Base-by-base conservation (phyloP, 2,113 vertebrate genomes). In the Gymnorhina tibicen region DNA sequence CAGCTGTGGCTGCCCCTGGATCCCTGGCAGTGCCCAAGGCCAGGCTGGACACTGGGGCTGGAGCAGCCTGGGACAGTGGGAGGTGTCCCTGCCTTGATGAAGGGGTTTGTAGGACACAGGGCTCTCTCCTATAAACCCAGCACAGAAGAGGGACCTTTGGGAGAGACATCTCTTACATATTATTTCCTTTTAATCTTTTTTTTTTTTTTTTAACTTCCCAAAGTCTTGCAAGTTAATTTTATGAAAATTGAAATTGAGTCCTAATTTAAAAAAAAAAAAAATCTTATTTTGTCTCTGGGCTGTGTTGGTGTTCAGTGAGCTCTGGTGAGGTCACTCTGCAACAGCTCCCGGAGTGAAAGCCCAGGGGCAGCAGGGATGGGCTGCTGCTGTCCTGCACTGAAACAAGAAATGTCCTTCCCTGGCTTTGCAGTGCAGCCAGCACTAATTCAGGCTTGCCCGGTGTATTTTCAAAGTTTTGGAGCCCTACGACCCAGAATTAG, bases 311-410 rank as follows among this genome's bases (percentile, higher is more conserved):
- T 3, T 44, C 35, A n/a, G 1, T 9, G 72, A 32, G 58, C 37
- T 41, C 44, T 23, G 20, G 4, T 2, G 15, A 21, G 16, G 35
- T 49, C 42, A 1, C 21, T 28, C 23, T 39, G 4, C 35, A 28
- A 0, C 1, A 3, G 3, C 33, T 23, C 13, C 56, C 6, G 4
- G 24, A 14, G 44, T 47, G 27, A 10, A 13, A 21, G 4, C 53
- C 68, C 49, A 18, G 49, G 68, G 49, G 49, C 68, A 42, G 39
- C 50, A 73, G 32, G 52, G 37, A 44, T 26, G 41, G 4, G 52
- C 52, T 44, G 52, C 52, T 56, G 52, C 70, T 76, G 53, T 17
- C 39, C 53, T 74, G 14, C 41, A 46, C 7, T 19, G 35, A 7
- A 21, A 32, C 39, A 7, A 24, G 3, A 37, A 5, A 5, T 41